Conservation (phyloP, 1,140 invertebrate species). For the Drosophila kurseongensis region DNA sequence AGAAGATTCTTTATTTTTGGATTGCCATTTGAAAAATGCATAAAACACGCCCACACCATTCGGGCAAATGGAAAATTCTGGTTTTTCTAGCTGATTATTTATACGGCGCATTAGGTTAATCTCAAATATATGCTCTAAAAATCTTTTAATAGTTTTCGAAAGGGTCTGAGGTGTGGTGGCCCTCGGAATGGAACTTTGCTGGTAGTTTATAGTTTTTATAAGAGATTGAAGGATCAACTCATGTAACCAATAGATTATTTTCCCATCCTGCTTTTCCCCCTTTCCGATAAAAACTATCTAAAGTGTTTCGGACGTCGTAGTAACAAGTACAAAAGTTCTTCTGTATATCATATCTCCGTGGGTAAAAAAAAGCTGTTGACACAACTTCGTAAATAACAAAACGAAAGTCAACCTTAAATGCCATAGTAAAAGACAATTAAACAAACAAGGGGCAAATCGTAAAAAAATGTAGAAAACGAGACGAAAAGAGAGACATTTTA, state of each 20-base stretch:
- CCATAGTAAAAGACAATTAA: slow-evolving; percentile 76
- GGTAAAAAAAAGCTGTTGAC: slow-evolving; percentile 45
- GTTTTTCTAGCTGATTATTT: slow-evolving; percentile 60
- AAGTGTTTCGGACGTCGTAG: neutral
- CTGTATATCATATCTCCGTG: slow-evolving; percentile 20
- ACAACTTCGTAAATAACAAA: slow-evolving; percentile 66
- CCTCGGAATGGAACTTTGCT: neutral
- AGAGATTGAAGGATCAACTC: slow-evolving; percentile 4
- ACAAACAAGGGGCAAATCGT: slow-evolving; percentile 61
- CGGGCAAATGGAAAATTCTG: slow-evolving; percentile 37
- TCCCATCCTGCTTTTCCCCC: neutral
- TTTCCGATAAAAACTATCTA: neutral
- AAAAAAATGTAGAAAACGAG: slow-evolving; percentile 44
- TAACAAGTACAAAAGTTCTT: neutral
- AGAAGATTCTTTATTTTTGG: slow-evolving; percentile 47
- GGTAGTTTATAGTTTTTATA: neutral
- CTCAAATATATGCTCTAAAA: slow-evolving; percentile 12
- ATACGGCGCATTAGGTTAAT: slow-evolving; percentile 65
- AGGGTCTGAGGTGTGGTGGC: slow-evolving; percentile 13
- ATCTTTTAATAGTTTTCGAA: slow-evolving; percentile 51
- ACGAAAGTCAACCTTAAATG: slow-evolving; percentile 54
- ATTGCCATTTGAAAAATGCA: slow-evolving; percentile 54
- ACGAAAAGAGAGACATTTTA: slow-evolving; percentile 49
- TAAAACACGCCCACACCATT: slow-evolving; percentile 64
- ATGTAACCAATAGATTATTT: slow-evolving; percentile 2